Base-by-base conservation (phyloP, 2,888 invertebrate species). In the Spodoptera exigua region DNA sequence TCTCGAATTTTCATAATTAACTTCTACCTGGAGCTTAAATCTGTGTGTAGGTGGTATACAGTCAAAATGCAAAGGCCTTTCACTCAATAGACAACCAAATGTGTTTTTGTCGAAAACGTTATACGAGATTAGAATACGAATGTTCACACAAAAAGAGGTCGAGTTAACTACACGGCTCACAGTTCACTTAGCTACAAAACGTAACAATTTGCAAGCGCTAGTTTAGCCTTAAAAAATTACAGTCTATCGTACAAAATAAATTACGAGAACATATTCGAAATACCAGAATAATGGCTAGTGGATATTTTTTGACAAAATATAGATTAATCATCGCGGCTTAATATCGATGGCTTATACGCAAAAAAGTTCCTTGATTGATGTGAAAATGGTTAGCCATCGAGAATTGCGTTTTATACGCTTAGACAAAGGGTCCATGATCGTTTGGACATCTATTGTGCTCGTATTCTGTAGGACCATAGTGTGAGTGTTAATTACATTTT, bases 321-420 rank as follows among this genome's bases (percentile, higher is more conserved):
- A 74, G 68, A 76, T 76, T 77, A 76, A 74, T 76, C 75, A 76
- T 76, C 60, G 43, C 17, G 53, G 72, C 53, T 70, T 77, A 77
- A 76, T 74, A 76, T 77, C 61, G 78, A 76, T 74, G 53, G 68
- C 59, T 58, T 74, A 70, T 63, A 66, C 71, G 63, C 71, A 74
- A 77, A 77, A 77, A 75, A 60, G 57, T 67, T 59, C 49, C 61
- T 67, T 76, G 75, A 76, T 78, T 71, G 75, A 78, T 77, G 78
- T 68, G 52, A 45, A 66, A 74, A 57, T 48, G 45, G 35, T 34
- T 32, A 32, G 49, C 43, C 52, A 54, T 48, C 10, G 45, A 12
- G 41, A 70, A 64, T 37, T 60, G 59, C 41, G 32, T 57, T 58
- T 52, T 70, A 62, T 14, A 0, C 0, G 10, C 34, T 39, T 36